Evolutionary conservation across 2,888 invertebrate species (phyloP), one percentile per base, ranked within the genome.

Genomic region (Reticulitermes lucifugus): DNA sequence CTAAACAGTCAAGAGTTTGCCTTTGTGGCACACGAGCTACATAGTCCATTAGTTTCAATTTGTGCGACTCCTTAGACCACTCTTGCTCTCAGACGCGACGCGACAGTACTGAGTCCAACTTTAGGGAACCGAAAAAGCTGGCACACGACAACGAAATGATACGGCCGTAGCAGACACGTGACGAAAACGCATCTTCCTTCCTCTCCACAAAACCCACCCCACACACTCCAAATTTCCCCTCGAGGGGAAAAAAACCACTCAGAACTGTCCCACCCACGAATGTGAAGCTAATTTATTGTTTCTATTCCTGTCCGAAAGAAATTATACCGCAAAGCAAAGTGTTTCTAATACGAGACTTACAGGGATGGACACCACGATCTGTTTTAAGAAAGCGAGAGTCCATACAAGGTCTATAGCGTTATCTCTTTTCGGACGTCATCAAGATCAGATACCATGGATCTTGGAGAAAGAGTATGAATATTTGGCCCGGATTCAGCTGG

Each of bases 141-240:
- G 79, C 79, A 79, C 79, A 46, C 9, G 46, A 12, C 46, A 46
- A 12, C 46, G 10, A 46, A 46, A 46, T 46, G 46, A 46, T 12
- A 79, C 55, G 79, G 25, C 51, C 55, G 55, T 55, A 29, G 79
- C 51, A 55, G 25, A 59, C 79, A 79, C 59, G 79, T 79, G 79
- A 79, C 79, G 79, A 79, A 79, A 79, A 79, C 51, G 79, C 29
- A 79, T 79, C 51, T 79, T 79, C 79, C 79, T 79, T 25, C 79
- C 79, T 55, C 77, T 71, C 71, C 71, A 71, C 25, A 14, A 18
- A 18, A 3, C 71, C 29, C 71, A 71, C 71, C 25, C 71, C 35
- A 71, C 71, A 18, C 35, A 25, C 35, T 71, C n/a, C 6, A 14
- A 71, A 71, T 18, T 35, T 29, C 35, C 71, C 71, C 29, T 18